phyloP scores from a whole-genome alignment of 2,797 vertebrate genomes.

The Glossophaga mutica region DNA sequence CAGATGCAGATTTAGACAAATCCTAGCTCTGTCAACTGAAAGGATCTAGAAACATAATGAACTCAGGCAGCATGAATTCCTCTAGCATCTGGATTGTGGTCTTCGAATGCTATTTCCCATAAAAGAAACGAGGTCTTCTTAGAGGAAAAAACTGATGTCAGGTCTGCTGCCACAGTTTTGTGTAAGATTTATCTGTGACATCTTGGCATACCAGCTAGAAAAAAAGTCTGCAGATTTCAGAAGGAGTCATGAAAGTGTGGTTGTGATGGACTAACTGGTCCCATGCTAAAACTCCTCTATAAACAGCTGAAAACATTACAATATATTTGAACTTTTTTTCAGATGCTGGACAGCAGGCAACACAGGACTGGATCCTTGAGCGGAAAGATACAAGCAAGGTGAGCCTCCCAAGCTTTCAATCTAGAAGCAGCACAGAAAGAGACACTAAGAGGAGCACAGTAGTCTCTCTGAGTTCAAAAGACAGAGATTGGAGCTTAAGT shows the following conservation, averaged over 20 bases:
- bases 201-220: background rate
- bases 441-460: background rate
- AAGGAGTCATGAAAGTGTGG: background rate
- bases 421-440: background rate
- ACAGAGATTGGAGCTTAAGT: background rate
- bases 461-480: background rate
- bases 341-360: background rate
- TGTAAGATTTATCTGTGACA: background rate
- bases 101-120: background rate
- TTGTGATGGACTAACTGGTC: background rate
- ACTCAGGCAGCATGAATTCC: background rate
- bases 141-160: background rate
- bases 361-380: background rate
- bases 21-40: background rate
- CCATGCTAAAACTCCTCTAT: background rate
- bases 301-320: background rate
- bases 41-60: background rate
- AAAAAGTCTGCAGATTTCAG: background rate
- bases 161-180: background rate
- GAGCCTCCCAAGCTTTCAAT: background rate
- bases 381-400: background rate
- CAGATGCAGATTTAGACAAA: background rate
- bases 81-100: background rate
- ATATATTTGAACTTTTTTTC: background rate
- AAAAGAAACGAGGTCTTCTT: background rate